These are phyloP conservation scores for Anguilla obscura DNA, from an alignment of 2,797 vertebrate genomes.

Conservation along the genomic window DNA sequence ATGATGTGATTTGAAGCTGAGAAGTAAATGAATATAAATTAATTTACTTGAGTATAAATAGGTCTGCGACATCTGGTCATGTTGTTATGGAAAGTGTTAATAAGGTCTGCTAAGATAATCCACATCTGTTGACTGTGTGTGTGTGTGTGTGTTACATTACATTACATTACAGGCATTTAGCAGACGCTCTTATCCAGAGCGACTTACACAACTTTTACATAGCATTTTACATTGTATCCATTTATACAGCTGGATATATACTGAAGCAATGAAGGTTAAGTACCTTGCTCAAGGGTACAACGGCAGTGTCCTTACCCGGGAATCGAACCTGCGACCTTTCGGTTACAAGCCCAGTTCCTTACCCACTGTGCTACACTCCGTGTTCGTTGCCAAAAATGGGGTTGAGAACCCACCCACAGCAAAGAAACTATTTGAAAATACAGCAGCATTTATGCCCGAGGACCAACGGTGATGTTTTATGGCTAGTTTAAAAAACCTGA, in stretches of 20 bases:
- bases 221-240: too few relatives aligned
- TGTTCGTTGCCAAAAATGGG: not conserved
- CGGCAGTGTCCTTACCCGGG: too few relatives aligned
- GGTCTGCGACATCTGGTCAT: conserved; percentile 53
- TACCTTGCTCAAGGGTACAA: too few relatives aligned
- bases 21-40: conserved; percentile 45
- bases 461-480: not conserved
- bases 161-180: too few relatives aligned
- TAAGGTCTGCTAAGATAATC: conserved; percentile 51
- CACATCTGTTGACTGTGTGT: conserved; percentile 46
- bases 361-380: too few relatives aligned
- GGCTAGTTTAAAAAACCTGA: not conserved
- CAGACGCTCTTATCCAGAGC: too few relatives aligned
- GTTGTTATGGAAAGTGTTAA: conserved; percentile 57
- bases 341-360: too few relatives aligned
- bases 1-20: not conserved
- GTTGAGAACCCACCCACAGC: not conserved
- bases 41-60: conserved; percentile 56
- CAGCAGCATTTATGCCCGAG: not conserved
- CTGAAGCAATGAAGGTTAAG: too few relatives aligned
- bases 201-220: too few relatives aligned
- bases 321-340: too few relatives aligned
- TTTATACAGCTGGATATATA: too few relatives aligned
- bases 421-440: not conserved
- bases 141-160: conserved; percentile 28